Base-by-base conservation (phyloP, 2,797 vertebrate genomes). In the Menidia menidia region DNA sequence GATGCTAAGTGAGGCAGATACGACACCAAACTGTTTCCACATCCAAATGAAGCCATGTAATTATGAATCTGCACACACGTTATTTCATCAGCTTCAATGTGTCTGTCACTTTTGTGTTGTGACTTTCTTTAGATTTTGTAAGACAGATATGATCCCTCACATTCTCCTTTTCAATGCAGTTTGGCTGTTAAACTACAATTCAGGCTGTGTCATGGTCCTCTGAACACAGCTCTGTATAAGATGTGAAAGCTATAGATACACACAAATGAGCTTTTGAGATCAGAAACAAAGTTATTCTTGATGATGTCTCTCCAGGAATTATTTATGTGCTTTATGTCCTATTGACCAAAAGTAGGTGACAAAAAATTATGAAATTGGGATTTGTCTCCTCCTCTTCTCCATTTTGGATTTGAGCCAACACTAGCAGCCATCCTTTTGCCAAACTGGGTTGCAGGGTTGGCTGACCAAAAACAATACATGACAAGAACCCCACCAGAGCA, bases 401-500 rank as follows among this genome's bases (percentile, higher is more conserved):
- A 64, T 71, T 75, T 84, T 92, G 90, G 91, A 88, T 57, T 32
- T 18, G 73, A 75, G 89, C 92, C 93, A 93, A 91, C 84, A 75
- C 88, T 77, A 87, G 87, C 88, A 87, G 90, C 89, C 89, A 93
- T 91, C 83, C 90, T 92, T 92, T 86, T 90, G 89, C 91, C 89
- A 92, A 94, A 92, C 85, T 89, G 85, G 88, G 90, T 90, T 90
- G 91, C 91, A 92, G 86, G 88, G 91, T 91, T 88, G 85, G 87
- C 81, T 91, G 90, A 91, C 90, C 89, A 91, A 83, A 90, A 92
- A 94, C 90, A 94, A 93, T 91, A 89, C 80, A 80, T 72, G 68
- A 88, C 81, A 81, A 89, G 81, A 88, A 86, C 86, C 82, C 86
- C 73, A 77, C 86, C 82, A 88, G 80, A 88, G 80, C 70, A 91